Evolutionary conservation across 2,113 vertebrate species (phyloP).

Genomic region (Hydrochoerus hydrochaeris): DNA sequence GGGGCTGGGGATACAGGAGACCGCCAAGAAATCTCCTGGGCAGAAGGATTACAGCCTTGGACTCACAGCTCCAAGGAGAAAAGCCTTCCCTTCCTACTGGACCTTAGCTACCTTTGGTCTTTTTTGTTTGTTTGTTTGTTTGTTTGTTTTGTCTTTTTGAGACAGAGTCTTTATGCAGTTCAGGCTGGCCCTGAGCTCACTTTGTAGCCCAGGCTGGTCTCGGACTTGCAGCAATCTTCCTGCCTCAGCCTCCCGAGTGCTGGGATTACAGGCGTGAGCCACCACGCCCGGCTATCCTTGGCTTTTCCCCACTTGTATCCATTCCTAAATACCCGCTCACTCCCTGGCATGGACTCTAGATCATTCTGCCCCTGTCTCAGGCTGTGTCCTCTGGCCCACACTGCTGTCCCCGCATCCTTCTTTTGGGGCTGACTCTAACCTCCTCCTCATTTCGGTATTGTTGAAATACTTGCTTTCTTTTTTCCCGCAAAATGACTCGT

Average conservation of each 20-base stretch:
- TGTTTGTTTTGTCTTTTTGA: no score
- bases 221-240: no score
- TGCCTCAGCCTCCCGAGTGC: no score
- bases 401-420: no score
- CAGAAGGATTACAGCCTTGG: fast-evolving
- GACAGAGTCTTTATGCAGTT: no score
- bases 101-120: fast-evolving
- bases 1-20: no score
- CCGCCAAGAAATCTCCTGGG: fast-evolving
- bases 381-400: fast-evolving
- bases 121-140: no score
- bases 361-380: fast-evolving
- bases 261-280: no score
- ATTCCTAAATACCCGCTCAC: fast-evolving
- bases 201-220: no score
- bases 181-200: no score
- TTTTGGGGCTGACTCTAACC: fast-evolving
- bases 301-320: fast-evolving
- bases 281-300: no score
- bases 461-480: background rate
- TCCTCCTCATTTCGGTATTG: background rate
- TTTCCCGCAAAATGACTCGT: background rate
- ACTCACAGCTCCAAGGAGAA: background rate
- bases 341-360: fast-evolving
- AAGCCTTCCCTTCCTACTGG: fast-evolving